Evolutionary conservation across 2,888 invertebrate species (phyloP), one percentile per base, ranked within the genome.

Genomic region (Leucozona laternaria): DNA sequence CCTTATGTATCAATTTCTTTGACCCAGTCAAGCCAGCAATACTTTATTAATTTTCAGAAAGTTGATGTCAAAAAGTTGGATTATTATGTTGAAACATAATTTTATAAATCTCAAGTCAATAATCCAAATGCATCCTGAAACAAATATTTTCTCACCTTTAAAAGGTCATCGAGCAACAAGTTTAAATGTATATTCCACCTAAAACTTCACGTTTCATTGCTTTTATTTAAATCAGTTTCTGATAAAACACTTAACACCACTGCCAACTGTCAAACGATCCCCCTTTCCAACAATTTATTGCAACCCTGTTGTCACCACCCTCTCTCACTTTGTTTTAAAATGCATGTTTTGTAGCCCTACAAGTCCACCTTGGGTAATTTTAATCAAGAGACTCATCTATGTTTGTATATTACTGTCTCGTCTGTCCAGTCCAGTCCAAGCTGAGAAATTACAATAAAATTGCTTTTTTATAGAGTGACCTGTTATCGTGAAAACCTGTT

Each of bases 401-500:
- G 17, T 48, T 45, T 40, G 13, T 28, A 8, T 55, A 20, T 48
- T 20, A 15, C 10, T 17, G 17, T 57, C 31, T 4, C 11, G 31
- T 34, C 31, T 57, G 17, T 31, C 17, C 57, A 31, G 55, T 10
- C 11, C 31, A 31, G 4, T 31, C 55, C 55, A n/a, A 55, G n/a
- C 7, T 8, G 13, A 43, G 15, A 48, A 48, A 40, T 43, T 31
- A 66, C 34, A 72, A 72, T 60, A 72, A 60, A 45, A 31, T 48
- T 40, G 15, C 1, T 25, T 28, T 43, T 64, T 76, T 77, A 53
- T 77, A 17, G 31, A 76, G 58, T 68, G 48, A 66, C 66, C 66
- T 37, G 60, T 60, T 60, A 60, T 37, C 37, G 57, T 48, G 31
- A 53, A 48, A 76, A 79, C 79, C 79, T 66, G 79, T 79, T 79